Conservation (phyloP, 2,113 vertebrate species). For the Delphinus delphis region DNA sequence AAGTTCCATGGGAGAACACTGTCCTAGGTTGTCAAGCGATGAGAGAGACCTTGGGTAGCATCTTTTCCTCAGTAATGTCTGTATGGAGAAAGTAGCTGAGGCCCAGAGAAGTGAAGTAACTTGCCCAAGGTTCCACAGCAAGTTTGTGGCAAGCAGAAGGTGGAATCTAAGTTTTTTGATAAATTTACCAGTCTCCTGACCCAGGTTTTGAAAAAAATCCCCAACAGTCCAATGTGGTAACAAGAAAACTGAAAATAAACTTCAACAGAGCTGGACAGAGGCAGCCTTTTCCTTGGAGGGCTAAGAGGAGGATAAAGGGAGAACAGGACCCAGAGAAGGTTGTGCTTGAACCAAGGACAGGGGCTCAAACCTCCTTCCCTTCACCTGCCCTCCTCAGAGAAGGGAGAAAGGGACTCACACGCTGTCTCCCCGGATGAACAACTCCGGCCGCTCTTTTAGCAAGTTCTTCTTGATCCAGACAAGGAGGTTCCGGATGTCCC, state of each 20-base stretch:
- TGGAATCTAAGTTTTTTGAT: not conserved
- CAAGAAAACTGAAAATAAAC: not conserved
- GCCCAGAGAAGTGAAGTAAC: not conserved
- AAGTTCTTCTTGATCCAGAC: constrained; percentile 96
- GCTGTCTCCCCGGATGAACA: constrained; percentile 96
- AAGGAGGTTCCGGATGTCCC: constrained; percentile 95
- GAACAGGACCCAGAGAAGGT: not conserved
- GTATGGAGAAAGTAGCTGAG: not conserved
- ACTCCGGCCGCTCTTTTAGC: constrained; percentile 94
- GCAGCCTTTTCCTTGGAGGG: not conserved
- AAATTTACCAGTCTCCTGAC: not conserved
- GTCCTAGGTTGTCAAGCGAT: not conserved
- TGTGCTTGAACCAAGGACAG: not conserved
- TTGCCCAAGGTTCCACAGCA: not conserved
- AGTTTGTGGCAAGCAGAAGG: not conserved
- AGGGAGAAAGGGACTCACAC: constrained; percentile 89
- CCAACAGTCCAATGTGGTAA: not conserved
- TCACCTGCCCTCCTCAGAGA: not conserved
- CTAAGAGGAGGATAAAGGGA: not conserved
- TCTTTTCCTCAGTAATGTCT: not conserved
- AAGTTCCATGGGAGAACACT: not conserved
- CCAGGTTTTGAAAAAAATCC: not conserved
- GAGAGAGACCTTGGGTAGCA: not conserved
- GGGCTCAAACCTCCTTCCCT: not conserved
- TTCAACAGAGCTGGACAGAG: not conserved